Conservation (phyloP, 2,888 invertebrate species). For the Latrodectus hesperus region DNA sequence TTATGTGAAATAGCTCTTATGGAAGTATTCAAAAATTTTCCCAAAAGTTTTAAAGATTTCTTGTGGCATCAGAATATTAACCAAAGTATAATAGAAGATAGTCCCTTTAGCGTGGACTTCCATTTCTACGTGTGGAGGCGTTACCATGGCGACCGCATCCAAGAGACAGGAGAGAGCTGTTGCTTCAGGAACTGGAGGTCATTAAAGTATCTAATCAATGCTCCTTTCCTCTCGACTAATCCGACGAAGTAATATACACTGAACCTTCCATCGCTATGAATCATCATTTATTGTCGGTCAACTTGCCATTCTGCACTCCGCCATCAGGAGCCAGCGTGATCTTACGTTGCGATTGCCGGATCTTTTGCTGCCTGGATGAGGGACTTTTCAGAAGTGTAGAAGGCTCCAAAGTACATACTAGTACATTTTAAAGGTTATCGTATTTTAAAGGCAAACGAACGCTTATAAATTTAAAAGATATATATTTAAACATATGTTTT, state of each 20-base stretch:
- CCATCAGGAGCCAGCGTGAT: slow-evolving; percentile 21
- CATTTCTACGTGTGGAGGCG: slow-evolving; percentile 7
- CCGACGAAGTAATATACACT: slow-evolving; percentile 60
- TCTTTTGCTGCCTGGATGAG: slow-evolving; percentile 1
- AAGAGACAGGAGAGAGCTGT: slow-evolving; percentile 65
- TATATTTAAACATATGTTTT: too few species aligned
- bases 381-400: slow-evolving; percentile 2
- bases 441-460: too few species aligned
- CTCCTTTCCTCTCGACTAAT: slow-evolving; percentile 58
- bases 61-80: neutral
- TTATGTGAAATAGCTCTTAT: too few species aligned
- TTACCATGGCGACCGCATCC: slow-evolving; percentile 61
- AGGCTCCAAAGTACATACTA: too few species aligned
- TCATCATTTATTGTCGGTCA: slow-evolving; percentile 68
- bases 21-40: too few species aligned
- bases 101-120: neutral
- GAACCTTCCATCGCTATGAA: slow-evolving; percentile 63
- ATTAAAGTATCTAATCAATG: slow-evolving; percentile 68
- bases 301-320: slow-evolving; percentile 57
- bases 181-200: slow-evolving; percentile 58
- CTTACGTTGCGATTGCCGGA: slow-evolving; percentile 12
- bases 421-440: too few species aligned
- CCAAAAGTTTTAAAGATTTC: too few species aligned
- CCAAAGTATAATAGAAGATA: neutral
- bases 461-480: too few species aligned